Evolutionary conservation across 2,797 vertebrate species (phyloP), one percentile per base, ranked within the genome.

Genomic region (Phalanger gymnotis): DNA sequence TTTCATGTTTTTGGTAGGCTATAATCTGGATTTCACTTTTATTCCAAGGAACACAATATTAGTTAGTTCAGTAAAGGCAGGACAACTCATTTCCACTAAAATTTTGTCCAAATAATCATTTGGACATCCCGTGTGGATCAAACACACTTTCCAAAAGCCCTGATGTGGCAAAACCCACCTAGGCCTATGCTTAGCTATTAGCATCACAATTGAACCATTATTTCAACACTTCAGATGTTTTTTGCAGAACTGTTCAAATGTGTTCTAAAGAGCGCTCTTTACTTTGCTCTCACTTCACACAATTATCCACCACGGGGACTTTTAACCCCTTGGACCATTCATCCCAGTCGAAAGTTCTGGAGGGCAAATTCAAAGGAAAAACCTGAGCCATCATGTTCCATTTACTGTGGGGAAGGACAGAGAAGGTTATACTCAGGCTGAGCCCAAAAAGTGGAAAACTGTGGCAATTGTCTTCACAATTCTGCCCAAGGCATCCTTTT

Each of bases 201-300:
- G 94, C 97, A 97, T 98, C 94, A 98, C 96, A 98, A 97, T 97
- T 97, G 96, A 97, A 94, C 90, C 96, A 97, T 98, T 98, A 97
- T 91, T 96, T 95, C 66, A 94, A 92, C 92, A 95, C 81, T 96
- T 96, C 53, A 93, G 96, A 57, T 47, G 56, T 93, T 96, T 96
- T 93, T 95, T 92, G 94, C 16, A 91, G 54, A 30, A 51, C n/a
- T 95, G 93, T 97, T 92, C 96, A 0, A 97, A 94, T 92, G 12
- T 90, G 10, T 52, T 56, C 97, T 95, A 93, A 98, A 93, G 93
- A 90, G 51, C 11, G 4, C 93, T 56, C 96, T 95, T 98, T 95
- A 93, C 55, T 54, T 13, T 54, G 92, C 92, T 94, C 92, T 97
- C 93, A 96, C 61, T 95, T 96, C 94, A 57, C 57, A 96, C 92